Base-by-base conservation (phyloP, 2,888 invertebrate species). In the Colostygia pectinataria region DNA sequence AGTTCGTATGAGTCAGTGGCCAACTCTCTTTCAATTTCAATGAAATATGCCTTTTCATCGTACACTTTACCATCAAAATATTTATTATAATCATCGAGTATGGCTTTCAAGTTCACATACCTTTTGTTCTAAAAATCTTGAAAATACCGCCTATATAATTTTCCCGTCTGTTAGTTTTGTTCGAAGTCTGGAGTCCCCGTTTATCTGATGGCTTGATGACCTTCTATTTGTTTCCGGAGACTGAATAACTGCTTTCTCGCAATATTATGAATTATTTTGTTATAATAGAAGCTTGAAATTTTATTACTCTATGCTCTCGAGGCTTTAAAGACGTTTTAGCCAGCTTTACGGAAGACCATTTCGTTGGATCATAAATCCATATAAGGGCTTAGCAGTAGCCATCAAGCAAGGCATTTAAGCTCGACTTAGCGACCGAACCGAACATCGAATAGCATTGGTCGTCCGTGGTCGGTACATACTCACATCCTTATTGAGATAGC, bases 401-500 rank as follows among this genome's bases (percentile, higher is more conserved):
- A n/a, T n/a, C n/a, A n/a, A 14, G 31, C 2, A 6, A 7, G 14
- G 15, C 6, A 4, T 32, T 18, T 6, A 32, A 9, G 9, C 6
- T n/a, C 15, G 28, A 18, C 28, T 10, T 8, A 27, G 1, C 18
- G 27, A n/a, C 25, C 10, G 20, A 20, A 13, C 20, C 33, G 33
- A 18, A 18, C 32, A 32, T 20, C 20, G 28, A 28, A 18, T 25
- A 14, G 33, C 20, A 23, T 10, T 13, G 18, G 41, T 60, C 54
- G 45, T 54, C 58, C 59, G 56, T 54, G 63, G 58, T 63, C 69
- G 85, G 87, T 90, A 90, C 90, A 91, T 89, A 92, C 93, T 93
- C 91, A 95, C 96, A 91, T 97, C 97, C 93, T 97, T 98, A 92
- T 97, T 96, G 82, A 99, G 93, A 93, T 99, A 99, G 86, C 97